Evolutionary conservation across 2,888 invertebrate species (phyloP).

Genomic region (Syritta pipiens): DNA sequence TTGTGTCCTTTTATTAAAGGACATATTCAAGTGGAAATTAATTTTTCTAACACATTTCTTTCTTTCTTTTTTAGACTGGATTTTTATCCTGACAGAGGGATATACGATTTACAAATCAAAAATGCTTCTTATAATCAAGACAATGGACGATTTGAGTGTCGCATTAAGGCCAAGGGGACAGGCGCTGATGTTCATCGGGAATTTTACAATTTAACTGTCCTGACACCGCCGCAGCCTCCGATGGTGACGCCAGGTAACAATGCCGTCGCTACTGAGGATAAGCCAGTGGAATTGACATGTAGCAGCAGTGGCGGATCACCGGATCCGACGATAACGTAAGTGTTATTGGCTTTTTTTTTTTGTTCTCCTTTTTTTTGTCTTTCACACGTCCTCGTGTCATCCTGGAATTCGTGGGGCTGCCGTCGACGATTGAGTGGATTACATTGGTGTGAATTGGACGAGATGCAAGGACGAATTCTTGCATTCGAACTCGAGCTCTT

Average conservation of each 20-base stretch:
- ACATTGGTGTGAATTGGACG: slow-evolving; percentile 36
- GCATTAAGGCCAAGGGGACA: slow-evolving; percentile 90
- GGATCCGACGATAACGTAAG: slow-evolving; percentile 89
- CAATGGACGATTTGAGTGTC: slow-evolving; percentile 95
- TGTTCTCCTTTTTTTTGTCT: neutral
- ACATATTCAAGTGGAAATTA: slow-evolving; percentile 22
- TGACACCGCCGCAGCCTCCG: slow-evolving; percentile 91
- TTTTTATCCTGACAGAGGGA: slow-evolving; percentile 88
- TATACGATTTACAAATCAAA: slow-evolving; percentile 92
- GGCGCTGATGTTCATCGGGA: slow-evolving; percentile 91
- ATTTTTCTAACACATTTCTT: slow-evolving; percentile 27
- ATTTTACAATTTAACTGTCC: slow-evolving; percentile 90
- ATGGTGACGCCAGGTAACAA: slow-evolving; percentile 87
- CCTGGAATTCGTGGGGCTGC: neutral
- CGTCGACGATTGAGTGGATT: slow-evolving; percentile 17
- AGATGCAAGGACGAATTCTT: slow-evolving; percentile 18
- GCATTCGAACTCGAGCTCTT: slow-evolving; percentile 25
- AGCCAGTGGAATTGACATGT: slow-evolving; percentile 87
- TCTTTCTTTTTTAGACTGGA: slow-evolving; percentile 82
- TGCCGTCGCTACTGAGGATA: slow-evolving; percentile 90
- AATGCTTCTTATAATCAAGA: slow-evolving; percentile 94
- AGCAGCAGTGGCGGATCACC: slow-evolving; percentile 94
- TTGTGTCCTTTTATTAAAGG: slow-evolving; percentile 4
- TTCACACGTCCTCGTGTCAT: neutral
- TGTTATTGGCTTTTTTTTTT: slow-evolving; percentile 40